These are phyloP conservation scores for Butorides virescens DNA, from an alignment of 2,113 vertebrate genomes.

Conservation along the genomic window DNA sequence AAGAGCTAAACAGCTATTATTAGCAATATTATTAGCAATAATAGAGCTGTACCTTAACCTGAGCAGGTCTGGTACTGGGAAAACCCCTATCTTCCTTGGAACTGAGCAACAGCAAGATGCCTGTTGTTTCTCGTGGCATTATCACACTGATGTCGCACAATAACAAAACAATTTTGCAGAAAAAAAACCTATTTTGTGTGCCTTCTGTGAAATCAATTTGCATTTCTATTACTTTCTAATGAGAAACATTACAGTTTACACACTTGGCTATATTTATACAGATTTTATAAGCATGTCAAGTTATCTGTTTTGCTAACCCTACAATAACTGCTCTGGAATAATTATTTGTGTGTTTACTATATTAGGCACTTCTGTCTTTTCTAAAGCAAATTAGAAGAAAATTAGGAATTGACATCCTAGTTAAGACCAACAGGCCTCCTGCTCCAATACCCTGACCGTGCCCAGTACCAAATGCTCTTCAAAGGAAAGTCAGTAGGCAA, in stretches of 20 bases:
- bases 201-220: conserved; percentile 26
- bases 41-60: not conserved
- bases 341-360: not conserved
- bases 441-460: not conserved
- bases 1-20: not conserved
- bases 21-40: not conserved
- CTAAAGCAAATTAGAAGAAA: conserved; percentile 7
- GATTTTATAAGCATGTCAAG: conserved; percentile 8
- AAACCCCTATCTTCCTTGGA: not conserved
- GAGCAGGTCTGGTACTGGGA: not conserved
- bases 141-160: not conserved
- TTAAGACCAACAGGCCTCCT: not conserved
- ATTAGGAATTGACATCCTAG: not conserved
- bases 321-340: not conserved
- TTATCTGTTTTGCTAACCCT: not conserved
- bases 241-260: conserved; percentile 13
- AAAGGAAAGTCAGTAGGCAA: not conserved
- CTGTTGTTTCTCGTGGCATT: not conserved
- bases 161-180: not conserved
- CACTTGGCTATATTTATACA: not conserved
- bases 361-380: not conserved
- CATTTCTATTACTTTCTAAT: conserved; percentile 38
- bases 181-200: not conserved
- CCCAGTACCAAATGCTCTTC: not conserved
- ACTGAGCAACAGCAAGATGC: not conserved